Conservation (phyloP, 2,113 vertebrate genomes). For the Mormoops blainvillei region DNA sequence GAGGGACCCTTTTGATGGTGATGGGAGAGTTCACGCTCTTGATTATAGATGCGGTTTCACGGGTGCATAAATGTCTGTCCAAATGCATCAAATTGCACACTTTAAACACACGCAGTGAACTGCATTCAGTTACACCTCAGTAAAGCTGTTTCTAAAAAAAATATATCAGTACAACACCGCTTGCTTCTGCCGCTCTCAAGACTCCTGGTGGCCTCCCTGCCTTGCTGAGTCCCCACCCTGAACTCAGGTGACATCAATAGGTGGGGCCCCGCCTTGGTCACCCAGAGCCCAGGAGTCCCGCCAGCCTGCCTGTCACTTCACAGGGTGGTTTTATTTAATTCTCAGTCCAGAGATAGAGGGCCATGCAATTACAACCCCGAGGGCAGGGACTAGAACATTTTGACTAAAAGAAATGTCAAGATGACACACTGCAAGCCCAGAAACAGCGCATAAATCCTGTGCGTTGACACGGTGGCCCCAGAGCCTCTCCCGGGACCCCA, state of each 20-base stretch:
- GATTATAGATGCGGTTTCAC: rapidly evolving
- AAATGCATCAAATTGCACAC: rapidly evolving
- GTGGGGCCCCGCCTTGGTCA: not conserved
- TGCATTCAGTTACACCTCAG: rapidly evolving
- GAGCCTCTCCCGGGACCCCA: not conserved
- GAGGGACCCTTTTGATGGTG: not conserved
- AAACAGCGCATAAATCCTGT: rapidly evolving
- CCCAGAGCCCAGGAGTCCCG: not conserved
- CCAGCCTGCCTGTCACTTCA: not conserved
- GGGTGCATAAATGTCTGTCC: rapidly evolving
- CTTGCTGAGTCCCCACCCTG: not conserved
- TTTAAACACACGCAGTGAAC: rapidly evolving
- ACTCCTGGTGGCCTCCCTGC: rapidly evolving
- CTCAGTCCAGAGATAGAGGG: not conserved
- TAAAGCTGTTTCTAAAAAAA: not conserved
- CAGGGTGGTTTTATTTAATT: not conserved
- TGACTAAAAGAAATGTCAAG: not conserved
- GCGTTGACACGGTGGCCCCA: rapidly evolving
- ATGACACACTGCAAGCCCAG: not conserved
- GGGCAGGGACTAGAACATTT: not conserved
- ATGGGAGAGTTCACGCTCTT: rapidly evolving
- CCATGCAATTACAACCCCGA: not conserved
- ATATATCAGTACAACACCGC: rapidly evolving
- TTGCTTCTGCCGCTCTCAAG: not conserved
- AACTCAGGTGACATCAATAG: not conserved